Base-by-base conservation (phyloP, 2,888 invertebrate genomes). In the Dolichopus griseipennis region DNA sequence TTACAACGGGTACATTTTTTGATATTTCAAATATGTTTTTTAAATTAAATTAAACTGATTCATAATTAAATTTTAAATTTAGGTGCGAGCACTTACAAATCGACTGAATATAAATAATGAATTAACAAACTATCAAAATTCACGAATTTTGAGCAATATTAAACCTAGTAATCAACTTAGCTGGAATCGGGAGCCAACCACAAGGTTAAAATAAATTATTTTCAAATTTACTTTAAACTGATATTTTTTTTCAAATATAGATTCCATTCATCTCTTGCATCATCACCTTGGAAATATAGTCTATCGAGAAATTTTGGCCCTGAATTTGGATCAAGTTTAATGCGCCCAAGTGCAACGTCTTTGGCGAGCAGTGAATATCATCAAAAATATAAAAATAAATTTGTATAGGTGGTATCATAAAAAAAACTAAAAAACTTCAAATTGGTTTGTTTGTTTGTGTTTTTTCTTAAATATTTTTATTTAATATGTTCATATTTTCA, bases 11-110 rank as follows among this genome's bases (percentile, higher is more conserved):
- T 93, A 81, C 77, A 83, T n/a, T n/a, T n/a, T n/a, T n/a, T n/a
- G n/a, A n/a, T n/a, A 61, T n/a, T 37, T 34, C 61, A 21, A n/a
- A 61, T 27, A 61, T 22, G 41, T 67, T 68, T 61, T 62, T 37
- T 61, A n/a, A 62, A 20, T 64, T 22, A 21, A 27, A n/a, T 15
- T 12, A 27, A 27, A 27, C 1, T 37, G 4, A 37, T 37, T 69
- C 66, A 18, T 15, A 2, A 52, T 9, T 64, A 41, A 67, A 68
- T 68, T 20, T 37, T 63, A 61, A 41, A 69, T 69, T 67, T 43
- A 91, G 90, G 92, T 92, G 15, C 88, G 93, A 68, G 92, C 91
- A 72, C 83, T 94, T 70, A 94, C 94, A 7, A 90, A 92, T 78
- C 87, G 92, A 72, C 83, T 93, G 73, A 93, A 93, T 79, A 90